These are phyloP conservation scores for Microtus californicus DNA, from an alignment of 2,797 vertebrate genomes.

Conservation along the genomic window DNA sequence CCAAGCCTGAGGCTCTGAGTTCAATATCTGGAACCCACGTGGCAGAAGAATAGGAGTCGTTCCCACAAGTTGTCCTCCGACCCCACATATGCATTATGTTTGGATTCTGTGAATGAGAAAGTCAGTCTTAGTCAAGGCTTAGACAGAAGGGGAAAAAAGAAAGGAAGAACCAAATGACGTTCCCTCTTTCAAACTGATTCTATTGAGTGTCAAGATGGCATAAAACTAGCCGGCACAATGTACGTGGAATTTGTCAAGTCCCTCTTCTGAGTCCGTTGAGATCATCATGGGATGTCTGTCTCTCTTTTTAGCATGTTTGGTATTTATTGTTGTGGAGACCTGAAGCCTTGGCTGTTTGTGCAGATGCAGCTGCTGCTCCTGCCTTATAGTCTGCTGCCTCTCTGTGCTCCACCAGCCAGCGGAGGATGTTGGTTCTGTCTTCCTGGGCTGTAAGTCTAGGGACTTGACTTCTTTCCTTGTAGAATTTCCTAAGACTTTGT, in stretches of 20 bases:
- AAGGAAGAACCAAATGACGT: background rate
- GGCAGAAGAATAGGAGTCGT: background rate
- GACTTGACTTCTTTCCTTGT: background rate
- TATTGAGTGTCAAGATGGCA: background rate
- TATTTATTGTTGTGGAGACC: background rate
- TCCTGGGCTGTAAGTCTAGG: background rate
- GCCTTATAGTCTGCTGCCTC: background rate
- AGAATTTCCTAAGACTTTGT: background rate
- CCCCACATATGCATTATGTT: background rate
- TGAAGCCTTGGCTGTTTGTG: background rate
- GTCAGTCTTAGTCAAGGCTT: background rate
- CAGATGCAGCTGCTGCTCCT: background rate
- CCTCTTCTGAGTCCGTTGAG: background rate
- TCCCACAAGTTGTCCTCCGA: background rate
- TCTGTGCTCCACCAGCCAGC: background rate
- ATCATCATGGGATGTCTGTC: background rate
- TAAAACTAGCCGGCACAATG: background rate
- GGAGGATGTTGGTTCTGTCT: background rate
- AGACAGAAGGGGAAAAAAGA: background rate
- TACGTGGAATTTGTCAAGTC: background rate
- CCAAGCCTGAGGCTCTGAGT: background rate
- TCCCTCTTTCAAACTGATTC: background rate
- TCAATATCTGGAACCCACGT: background rate
- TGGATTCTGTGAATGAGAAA: background rate
- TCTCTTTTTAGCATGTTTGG: background rate